phyloP scores from a whole-genome alignment of 1,140 invertebrate genomes.

The Batillaria attramentaria region DNA sequence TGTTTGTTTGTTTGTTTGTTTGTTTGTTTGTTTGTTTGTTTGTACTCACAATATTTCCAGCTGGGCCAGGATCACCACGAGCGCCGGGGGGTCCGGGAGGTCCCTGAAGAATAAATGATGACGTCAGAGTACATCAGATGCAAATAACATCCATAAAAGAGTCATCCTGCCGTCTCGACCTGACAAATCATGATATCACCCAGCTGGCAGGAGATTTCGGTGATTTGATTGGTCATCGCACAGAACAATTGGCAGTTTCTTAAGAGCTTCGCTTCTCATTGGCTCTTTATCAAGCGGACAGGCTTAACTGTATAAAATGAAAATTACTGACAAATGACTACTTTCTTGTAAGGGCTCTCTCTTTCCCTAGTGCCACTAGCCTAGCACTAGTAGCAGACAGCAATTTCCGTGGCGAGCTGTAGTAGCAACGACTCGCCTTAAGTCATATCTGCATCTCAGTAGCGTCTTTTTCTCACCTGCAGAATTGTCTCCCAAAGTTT shows the following conservation, averaged over 20 bases:
- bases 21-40: neutral
- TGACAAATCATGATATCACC: neutral
- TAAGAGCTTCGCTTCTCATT: neutral
- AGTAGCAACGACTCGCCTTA: too few species aligned
- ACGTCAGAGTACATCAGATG: constrained; percentile 4
- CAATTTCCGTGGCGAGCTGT: too few species aligned
- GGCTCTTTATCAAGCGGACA: neutral
- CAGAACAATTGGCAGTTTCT: neutral
- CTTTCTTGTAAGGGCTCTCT: too few species aligned
- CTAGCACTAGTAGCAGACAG: too few species aligned
- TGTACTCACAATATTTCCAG: constrained; percentile 50
- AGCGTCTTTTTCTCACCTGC: too few species aligned
- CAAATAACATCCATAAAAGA: constrained; percentile 19
- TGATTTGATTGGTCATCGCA: neutral
- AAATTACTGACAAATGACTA: too few species aligned
- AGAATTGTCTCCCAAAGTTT: too few species aligned
- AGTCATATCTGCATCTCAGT: too few species aligned
- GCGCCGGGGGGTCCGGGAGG: constrained; percentile 46
- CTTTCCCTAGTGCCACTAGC: too few species aligned
- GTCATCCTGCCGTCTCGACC: too few species aligned
- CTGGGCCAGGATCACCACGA: constrained; percentile 50
- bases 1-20: neutral
- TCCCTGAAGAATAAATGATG: constrained; percentile 40
- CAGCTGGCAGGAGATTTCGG: neutral
- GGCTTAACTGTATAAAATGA: too few species aligned